Evolutionary conservation across 37 sponge, comb jelly and placozoan species (phyloP).

Genomic region (Bolinopsis microptera): DNA sequence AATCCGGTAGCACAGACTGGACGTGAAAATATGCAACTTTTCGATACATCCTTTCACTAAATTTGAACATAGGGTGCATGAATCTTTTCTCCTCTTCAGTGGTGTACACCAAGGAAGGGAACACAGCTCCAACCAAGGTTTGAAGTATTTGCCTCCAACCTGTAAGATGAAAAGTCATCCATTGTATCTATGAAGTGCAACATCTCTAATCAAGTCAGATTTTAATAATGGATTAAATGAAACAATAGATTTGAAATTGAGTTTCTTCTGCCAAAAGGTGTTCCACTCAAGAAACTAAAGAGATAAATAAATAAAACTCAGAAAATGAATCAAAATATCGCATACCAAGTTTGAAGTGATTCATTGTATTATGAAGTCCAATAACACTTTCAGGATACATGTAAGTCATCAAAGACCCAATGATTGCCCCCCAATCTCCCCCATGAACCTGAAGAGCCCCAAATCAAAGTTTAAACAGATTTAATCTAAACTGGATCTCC

Average conservation of each 20-base stretch:
- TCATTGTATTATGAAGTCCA: conserved; percentile 42
- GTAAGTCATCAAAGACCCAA: neutral
- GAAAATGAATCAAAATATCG: too few relatives aligned
- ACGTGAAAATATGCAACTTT: conserved; percentile 3
- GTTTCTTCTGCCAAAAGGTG: too few relatives aligned
- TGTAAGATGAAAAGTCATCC: neutral
- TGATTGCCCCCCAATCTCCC: conserved; percentile 59
- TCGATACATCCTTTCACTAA: conserved; percentile 3
- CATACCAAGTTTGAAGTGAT: neutral
- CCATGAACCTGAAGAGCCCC: conserved; percentile 59
- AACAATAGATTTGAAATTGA: too few relatives aligned
- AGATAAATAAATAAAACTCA: too few relatives aligned
- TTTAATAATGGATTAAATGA: too few relatives aligned
- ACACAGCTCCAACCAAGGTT: neutral
- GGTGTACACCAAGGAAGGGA: conserved; percentile 12
- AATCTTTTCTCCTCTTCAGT: neutral
- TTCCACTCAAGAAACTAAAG: too few relatives aligned
- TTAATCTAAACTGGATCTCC: too few relatives aligned
- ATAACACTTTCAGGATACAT: conserved; percentile 40
- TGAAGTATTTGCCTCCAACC: neutral
- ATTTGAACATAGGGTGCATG: neutral
- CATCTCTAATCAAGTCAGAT: too few relatives aligned
- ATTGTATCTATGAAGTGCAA: too few relatives aligned
- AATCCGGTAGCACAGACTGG: conserved; percentile 4
- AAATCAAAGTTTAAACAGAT: too few relatives aligned